phyloP scores from a whole-genome alignment of 2,888 invertebrate genomes.

The Lepidonotus clava region DNA sequence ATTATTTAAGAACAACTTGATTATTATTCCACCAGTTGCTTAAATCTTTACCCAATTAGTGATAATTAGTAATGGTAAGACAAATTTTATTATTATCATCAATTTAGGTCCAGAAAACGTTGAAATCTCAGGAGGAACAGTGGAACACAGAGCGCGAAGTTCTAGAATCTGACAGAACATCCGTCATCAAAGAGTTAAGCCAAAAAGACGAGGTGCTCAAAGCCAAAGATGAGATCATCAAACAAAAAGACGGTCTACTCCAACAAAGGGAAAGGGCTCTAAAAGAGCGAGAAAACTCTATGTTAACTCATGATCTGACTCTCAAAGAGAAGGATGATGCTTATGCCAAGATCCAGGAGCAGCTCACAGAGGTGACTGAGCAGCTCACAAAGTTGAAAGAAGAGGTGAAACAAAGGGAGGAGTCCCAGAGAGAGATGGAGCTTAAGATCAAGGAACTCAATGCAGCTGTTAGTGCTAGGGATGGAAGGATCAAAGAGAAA shows the following conservation, averaged over 20 bases:
- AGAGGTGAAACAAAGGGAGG: slow-evolving; percentile 50
- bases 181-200: slow-evolving; percentile 62
- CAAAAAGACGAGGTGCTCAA: slow-evolving; percentile 63
- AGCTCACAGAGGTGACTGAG: slow-evolving; percentile 69
- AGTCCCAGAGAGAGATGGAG: slow-evolving; percentile 62
- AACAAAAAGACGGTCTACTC: slow-evolving; percentile 64
- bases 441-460: slow-evolving; percentile 67
- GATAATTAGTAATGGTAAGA: too few relatives aligned
- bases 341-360: slow-evolving; percentile 60
- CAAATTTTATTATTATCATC: background rate
- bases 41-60: too few relatives aligned
- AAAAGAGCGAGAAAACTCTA: slow-evolving; percentile 59
- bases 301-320: slow-evolving; percentile 22
- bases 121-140: slow-evolving; percentile 57
- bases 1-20: too few relatives aligned
- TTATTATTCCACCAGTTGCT: too few relatives aligned
- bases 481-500: slow-evolving; percentile 77
- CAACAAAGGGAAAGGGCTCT: slow-evolving; percentile 64
- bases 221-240: slow-evolving; percentile 64
- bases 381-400: slow-evolving; percentile 66
- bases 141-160: slow-evolving; percentile 59
- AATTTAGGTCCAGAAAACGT: background rate
- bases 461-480: slow-evolving; percentile 71
- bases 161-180: slow-evolving; percentile 57
- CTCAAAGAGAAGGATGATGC: slow-evolving; percentile 60